Evolutionary conservation across 2,113 vertebrate species (phyloP), one percentile per base, ranked within the genome.

Genomic region (Pachycephala philippinensis): DNA sequence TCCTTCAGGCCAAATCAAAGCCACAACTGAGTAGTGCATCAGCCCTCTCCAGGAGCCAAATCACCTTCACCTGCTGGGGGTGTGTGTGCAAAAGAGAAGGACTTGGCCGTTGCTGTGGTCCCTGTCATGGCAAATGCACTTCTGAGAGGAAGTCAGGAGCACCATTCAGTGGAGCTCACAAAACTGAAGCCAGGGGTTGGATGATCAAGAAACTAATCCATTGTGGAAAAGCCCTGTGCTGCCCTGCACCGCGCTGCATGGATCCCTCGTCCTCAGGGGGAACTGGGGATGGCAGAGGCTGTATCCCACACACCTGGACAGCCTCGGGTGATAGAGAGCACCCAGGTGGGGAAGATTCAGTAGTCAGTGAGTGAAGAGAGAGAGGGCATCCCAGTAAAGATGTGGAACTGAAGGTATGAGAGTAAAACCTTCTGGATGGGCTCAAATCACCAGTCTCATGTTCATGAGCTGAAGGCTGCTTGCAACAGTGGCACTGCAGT

Each of bases 91-190:
- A 40, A 77, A 80, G 42, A 54, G 37, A 30, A 45, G 33, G 14
- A 42, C 27, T 44, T 71, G 50, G 13, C n/a, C 24, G 8, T 44
- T 56, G 52, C 42, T 72, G 39, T 2, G 5, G 23, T 53, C n/a
- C 39, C 13, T 82, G 56, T 70, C 1, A 0, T 35, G 35, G 35
- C 40, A 71, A 85, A 75, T 2, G 0, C n/a, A 3, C 18, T 64
- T 11, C 33, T 33, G 30, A 74, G 60, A 42, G 56, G 37, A 63
- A 40, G 19, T 47, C 50, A 60, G 71, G 84, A 84, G 24, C 63
- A 81, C 21, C 7, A 0, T 45, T 74, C 42, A 53, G 26, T 71
- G 70, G 57, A 49, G 28, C 19, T 52, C 24, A n/a, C 21, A 72
- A 69, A 74, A 78, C 42, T 45, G 54, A 35, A 70, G 70, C 47